Percentiles rank a stretch among this genome's conserved stretches.
These are phyloP conservation scores for Laticauda laticaudata DNA, from an alignment of 2,113 vertebrate species.

Conservation along the genomic window DNA sequence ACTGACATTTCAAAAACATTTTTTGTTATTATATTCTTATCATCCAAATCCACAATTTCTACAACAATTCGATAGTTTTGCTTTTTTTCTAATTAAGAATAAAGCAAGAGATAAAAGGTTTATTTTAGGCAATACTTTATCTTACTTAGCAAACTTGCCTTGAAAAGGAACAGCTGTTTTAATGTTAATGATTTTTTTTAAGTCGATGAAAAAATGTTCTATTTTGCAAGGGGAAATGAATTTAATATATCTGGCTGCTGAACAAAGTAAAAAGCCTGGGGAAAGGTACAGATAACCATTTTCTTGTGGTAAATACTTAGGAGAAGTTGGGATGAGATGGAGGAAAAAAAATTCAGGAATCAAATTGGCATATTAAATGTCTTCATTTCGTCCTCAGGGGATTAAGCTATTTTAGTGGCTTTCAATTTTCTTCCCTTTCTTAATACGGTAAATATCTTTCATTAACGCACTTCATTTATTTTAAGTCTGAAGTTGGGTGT, in stretches of 20 bases:
- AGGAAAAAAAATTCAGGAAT: not conserved
- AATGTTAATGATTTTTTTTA: not conserved
- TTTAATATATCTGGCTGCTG: not conserved
- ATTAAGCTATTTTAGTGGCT: not conserved
- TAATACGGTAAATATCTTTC: not conserved
- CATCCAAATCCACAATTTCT: not conserved
- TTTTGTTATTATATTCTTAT: not conserved
- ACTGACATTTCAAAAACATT: not conserved
- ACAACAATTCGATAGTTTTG: not conserved
- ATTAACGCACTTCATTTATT: not conserved
- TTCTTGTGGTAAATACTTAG: not conserved
- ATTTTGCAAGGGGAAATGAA: not conserved
- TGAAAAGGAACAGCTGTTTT: not conserved
- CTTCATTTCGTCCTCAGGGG: not conserved
- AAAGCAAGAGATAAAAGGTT: not conserved
- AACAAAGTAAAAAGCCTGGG: not conserved
- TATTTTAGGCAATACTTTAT: not conserved
- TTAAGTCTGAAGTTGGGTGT: not conserved
- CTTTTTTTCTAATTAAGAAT: not conserved
- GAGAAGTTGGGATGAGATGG: not conserved
- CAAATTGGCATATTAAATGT: not conserved
- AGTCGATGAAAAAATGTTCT: not conserved
- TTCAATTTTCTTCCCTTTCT: not conserved
- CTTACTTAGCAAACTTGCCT: not conserved
- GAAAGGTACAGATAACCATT: not conserved